These are phyloP conservation scores for Seriola aureovittata DNA, from an alignment of 2,113 vertebrate species.

Conservation along the genomic window DNA sequence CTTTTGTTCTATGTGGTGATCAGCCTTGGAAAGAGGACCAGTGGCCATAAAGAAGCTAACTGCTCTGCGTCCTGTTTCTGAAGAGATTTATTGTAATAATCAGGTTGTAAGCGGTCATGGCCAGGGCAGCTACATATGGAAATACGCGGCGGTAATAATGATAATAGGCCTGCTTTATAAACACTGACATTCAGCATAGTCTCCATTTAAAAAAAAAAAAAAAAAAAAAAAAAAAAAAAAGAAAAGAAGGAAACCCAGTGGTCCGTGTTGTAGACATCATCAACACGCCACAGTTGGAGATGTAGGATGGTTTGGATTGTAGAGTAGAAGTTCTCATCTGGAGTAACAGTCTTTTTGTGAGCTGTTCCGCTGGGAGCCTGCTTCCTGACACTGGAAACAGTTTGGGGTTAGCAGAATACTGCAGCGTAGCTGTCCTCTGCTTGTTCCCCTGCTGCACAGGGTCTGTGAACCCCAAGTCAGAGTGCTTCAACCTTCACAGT, in stretches of 20 bases:
- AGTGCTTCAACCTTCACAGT: slow-evolving; percentile 41
- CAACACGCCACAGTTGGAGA: slow-evolving; percentile 48
- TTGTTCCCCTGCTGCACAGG: slow-evolving; percentile 31
- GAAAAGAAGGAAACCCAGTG: slow-evolving; percentile 35
- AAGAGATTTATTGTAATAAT: slow-evolving; percentile 77
- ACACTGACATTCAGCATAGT: slow-evolving; percentile 52
- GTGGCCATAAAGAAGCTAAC: slow-evolving; percentile 63
- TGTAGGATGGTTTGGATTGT: slow-evolving; percentile 35
- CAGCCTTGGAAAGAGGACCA: slow-evolving; percentile 60
- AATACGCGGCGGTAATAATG: slow-evolving; percentile 69
- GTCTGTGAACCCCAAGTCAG: slow-evolving; percentile 34
- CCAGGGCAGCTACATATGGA: slow-evolving; percentile 65
- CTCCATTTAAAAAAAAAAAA: slow-evolving; percentile 28
- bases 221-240: slow-evolving; percentile 9
- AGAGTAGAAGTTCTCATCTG: slow-evolving; percentile 34
- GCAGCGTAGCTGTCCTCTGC: slow-evolving; percentile 30
- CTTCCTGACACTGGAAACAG: slow-evolving; percentile 45
- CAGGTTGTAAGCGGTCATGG: slow-evolving; percentile 58
- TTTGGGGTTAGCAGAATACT: slow-evolving; percentile 41
- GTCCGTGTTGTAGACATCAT: slow-evolving; percentile 51
- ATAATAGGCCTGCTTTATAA: slow-evolving; percentile 68
- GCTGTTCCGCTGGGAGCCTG: slow-evolving; percentile 32
- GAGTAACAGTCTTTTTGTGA: slow-evolving; percentile 24
- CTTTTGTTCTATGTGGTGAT: slow-evolving; percentile 66
- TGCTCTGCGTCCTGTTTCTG: slow-evolving; percentile 56